phyloP scores from a whole-genome alignment of 2,797 vertebrate genomes.

The Buceros bicornis region DNA sequence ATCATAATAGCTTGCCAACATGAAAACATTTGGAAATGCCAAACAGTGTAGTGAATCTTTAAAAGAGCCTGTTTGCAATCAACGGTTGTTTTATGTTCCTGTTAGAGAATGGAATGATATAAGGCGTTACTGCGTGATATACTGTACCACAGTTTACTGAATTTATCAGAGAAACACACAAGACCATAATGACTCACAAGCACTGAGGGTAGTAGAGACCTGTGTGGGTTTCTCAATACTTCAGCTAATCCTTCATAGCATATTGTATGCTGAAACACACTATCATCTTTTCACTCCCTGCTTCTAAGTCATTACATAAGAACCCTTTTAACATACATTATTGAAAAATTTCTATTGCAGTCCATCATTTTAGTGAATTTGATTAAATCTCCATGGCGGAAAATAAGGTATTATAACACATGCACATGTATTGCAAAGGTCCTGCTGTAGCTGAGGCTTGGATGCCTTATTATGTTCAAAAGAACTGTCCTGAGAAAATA shows the following conservation, averaged over 20 bases:
- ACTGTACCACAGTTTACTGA: conserved; percentile 42
- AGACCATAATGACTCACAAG: not conserved
- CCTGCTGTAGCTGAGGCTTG: conserved; percentile 2
- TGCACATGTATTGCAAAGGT: conserved; percentile 40
- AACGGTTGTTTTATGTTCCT: conserved; percentile 46
- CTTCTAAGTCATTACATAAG: conserved; percentile 73
- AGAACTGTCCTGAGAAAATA: conserved; percentile 79
- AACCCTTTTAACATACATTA: conserved; percentile 75
- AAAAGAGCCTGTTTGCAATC: conserved; percentile 25
- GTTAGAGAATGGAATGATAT: conserved; percentile 45
- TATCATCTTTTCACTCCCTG: conserved; percentile 61
- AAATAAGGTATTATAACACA: conserved; percentile 73
- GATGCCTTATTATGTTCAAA: conserved; percentile 72
- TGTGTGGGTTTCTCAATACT: conserved; percentile 9
- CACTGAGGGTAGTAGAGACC: not conserved
- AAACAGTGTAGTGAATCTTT: conserved; percentile 18
- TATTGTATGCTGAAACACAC: conserved; percentile 38
- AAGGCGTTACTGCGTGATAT: not conserved
- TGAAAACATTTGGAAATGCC: conserved; percentile 19
- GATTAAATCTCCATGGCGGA: conserved; percentile 74
- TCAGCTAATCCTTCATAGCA: conserved; percentile 38
- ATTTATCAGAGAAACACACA: conserved; percentile 50
- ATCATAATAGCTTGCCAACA: conserved; percentile 56
- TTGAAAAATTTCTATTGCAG: conserved; percentile 77
- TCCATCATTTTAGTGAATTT: conserved; percentile 67